phyloP scores from a whole-genome alignment of 2,797 vertebrate genomes.

The Nannoperca australis region DNA sequence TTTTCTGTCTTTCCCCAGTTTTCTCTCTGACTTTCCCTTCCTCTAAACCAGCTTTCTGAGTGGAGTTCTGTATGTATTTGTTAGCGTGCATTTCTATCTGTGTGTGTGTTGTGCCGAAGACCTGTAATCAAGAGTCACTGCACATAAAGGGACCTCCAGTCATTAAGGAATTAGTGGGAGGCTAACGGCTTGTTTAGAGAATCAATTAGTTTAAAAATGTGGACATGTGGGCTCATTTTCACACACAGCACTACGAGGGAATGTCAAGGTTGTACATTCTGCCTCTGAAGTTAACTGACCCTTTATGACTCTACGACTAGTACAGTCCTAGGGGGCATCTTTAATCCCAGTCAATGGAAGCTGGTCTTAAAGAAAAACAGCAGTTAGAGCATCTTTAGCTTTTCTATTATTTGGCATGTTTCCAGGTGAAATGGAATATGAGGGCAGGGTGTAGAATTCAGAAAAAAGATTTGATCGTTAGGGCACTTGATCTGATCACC shows the following conservation, averaged over 20 bases:
- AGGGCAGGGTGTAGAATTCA: background rate
- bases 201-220: slow-evolving; percentile 79
- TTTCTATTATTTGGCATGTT: slow-evolving; percentile 2
- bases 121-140: slow-evolving; percentile 78
- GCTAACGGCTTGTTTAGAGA: slow-evolving; percentile 78
- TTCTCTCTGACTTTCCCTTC: slow-evolving; percentile 10
- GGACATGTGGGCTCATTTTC: slow-evolving; percentile 73
- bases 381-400: slow-evolving; percentile 1
- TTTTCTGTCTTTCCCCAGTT: slow-evolving; percentile 39
- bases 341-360: slow-evolving; percentile 28
- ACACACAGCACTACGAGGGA: slow-evolving; percentile 47
- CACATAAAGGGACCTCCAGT: slow-evolving; percentile 74
- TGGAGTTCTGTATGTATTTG: slow-evolving; percentile 18
- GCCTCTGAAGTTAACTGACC: slow-evolving; percentile 62
- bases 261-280: slow-evolving; percentile 52
- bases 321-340: slow-evolving; percentile 31
- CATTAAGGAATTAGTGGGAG: slow-evolving; percentile 80
- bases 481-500: background rate
- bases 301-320: slow-evolving; percentile 39
- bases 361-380: slow-evolving; percentile 23
- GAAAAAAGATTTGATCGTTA: background rate
- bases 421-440: slow-evolving; percentile 11
- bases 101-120: slow-evolving; percentile 53
- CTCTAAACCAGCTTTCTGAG: slow-evolving; percentile 8
- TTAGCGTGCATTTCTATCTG: background rate